A percentile compares a stretch with the other conserved stretches of the same genome.
These are phyloP conservation scores for Papilio machaon DNA, from an alignment of 1,140 invertebrate species.

Conservation along the genomic window DNA sequence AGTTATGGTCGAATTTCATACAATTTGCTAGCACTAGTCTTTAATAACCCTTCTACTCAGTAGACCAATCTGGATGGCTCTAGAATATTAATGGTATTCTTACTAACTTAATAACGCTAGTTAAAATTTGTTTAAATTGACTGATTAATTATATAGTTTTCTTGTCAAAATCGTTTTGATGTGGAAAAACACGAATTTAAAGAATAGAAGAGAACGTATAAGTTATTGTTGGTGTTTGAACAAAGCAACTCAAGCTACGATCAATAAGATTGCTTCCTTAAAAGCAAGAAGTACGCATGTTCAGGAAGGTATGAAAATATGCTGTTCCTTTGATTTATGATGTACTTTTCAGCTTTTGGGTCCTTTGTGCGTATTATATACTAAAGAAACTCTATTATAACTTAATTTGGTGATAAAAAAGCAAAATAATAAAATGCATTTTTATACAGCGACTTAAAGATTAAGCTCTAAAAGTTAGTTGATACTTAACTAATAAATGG, in stretches of 20 bases:
- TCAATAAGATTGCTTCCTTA: conserved; percentile 13
- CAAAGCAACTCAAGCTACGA: conserved; percentile 14
- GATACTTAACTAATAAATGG: conserved; percentile 7
- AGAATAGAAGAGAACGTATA: background rate
- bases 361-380: no score
- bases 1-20: no score
- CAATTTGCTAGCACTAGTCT: no score
- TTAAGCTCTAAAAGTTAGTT: conserved; percentile 23
- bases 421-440: no score
- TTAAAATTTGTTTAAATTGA: background rate
- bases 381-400: no score
- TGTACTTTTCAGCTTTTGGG: background rate
- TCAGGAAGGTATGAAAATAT: background rate
- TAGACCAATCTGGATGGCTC: no score
- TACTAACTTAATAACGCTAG: background rate
- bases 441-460: background rate
- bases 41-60: no score
- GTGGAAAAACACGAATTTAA: background rate
- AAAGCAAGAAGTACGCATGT: conserved; percentile 13
- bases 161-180: background rate
- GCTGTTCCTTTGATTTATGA: background rate
- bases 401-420: no score
- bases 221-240: conserved; percentile 20
- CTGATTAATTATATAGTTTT: background rate
- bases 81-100: no score